Conservation (phyloP, 2,797 vertebrate genomes). For the Schizothorax lantsangensis region DNA sequence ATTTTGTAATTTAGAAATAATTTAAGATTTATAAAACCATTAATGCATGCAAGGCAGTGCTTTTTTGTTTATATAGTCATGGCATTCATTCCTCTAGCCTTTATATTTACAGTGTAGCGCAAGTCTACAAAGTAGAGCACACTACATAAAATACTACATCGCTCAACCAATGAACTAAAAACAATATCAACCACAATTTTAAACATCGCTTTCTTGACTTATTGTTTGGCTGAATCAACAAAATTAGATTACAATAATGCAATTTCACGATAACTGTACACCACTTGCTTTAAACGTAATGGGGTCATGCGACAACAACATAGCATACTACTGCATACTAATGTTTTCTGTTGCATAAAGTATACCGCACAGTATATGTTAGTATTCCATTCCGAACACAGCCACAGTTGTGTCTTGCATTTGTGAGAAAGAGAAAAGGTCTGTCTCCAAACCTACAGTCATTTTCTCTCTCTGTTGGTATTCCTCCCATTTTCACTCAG, state of each 20-base stretch:
- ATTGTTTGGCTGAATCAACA: neutral
- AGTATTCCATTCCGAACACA: neutral
- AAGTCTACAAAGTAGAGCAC: neutral
- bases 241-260: neutral
- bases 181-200: neutral
- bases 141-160: neutral
- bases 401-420: neutral
- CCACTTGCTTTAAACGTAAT: neutral
- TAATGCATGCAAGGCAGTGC: neutral
- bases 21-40: neutral
- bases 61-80: neutral
- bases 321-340: neutral
- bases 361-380: neutral
- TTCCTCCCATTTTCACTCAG: conserved; percentile 14
- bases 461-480: neutral
- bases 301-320: neutral
- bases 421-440: conserved; percentile 14
- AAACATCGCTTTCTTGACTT: neutral
- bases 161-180: neutral
- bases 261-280: neutral
- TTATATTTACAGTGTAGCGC: neutral
- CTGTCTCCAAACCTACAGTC: neutral
- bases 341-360: neutral
- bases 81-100: neutral
- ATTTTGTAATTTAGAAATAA: neutral